Percentiles rank a stretch among this genome's conserved stretches.
These are phyloP conservation scores for Ceryle rudis DNA, from an alignment of 2,797 vertebrate genomes.

Conservation along the genomic window DNA sequence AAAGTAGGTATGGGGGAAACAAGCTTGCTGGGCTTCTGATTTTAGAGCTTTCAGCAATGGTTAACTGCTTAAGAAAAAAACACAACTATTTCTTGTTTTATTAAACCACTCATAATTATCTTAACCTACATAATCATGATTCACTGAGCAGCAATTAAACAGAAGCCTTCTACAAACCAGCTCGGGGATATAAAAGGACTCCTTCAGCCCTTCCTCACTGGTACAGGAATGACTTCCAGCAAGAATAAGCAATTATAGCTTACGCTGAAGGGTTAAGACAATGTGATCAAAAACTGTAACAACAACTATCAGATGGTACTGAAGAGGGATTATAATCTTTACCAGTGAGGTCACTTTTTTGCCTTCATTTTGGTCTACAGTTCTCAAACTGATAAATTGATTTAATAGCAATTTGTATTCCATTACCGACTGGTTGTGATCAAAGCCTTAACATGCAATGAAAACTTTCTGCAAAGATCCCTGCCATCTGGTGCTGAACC, in stretches of 20 bases:
- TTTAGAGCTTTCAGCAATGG: not conserved
- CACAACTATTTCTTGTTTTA: not conserved
- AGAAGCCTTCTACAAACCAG: not conserved
- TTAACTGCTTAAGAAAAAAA: not conserved
- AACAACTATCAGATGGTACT: not conserved
- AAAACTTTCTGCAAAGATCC: not conserved
- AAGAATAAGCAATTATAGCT: not conserved
- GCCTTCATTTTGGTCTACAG: not conserved
- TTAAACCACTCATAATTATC: not conserved
- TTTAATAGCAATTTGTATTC: conserved; percentile 7
- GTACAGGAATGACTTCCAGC: not conserved
- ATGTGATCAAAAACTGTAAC: not conserved
- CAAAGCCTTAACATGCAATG: not conserved
- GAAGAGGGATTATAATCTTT: not conserved
- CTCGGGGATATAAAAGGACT: not conserved
- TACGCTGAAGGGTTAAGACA: not conserved
- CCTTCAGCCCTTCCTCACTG: not conserved
- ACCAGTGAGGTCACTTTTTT: not conserved
- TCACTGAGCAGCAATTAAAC: not conserved
- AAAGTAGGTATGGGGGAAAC: not conserved
- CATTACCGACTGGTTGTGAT: not conserved
- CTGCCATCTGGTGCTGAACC: not conserved
- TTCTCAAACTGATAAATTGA: not conserved
- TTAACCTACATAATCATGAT: not conserved
- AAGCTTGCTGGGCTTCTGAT: not conserved